A percentile compares a stretch with the other conserved stretches of the same genome.
phyloP scores from a whole-genome alignment of 2,888 invertebrate genomes.

The Tuberolachnus salignus region DNA sequence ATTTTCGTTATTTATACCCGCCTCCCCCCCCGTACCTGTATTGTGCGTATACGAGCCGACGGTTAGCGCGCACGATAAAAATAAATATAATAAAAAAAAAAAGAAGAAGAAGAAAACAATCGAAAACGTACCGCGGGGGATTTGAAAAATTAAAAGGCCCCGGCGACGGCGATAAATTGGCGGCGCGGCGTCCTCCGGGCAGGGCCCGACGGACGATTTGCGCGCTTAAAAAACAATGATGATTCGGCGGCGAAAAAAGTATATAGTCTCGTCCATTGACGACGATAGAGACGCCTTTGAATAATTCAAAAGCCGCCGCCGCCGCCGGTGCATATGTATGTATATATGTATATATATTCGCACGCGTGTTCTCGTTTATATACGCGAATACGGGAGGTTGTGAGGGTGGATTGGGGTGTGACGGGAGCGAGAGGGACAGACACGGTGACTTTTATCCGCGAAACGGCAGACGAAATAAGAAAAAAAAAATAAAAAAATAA shows the following conservation, averaged over 20 bases:
- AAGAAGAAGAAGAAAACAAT: not conserved
- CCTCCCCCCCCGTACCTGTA: no score
- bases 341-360: no score
- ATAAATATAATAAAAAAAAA: not conserved
- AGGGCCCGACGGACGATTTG: constrained; percentile 13
- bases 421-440: no score
- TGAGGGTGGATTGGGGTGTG: no score
- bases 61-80: not conserved
- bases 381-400: no score
- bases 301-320: constrained; percentile 35
- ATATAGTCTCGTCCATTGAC: not conserved
- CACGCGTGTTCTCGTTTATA: no score
- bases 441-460: no score
- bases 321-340: not conserved
- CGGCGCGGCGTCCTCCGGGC: not conserved
- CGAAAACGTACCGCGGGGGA: not conserved
- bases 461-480: not conserved
- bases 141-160: constrained; percentile 39
- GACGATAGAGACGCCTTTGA: constrained; percentile 31
- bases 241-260: not conserved
- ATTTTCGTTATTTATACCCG: no score
- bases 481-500: no score
- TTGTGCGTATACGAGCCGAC: no score
- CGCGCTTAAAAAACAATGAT: constrained; percentile 35
- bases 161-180: constrained; percentile 20